Percentiles rank a stretch among this genome's conserved stretches.
phyloP scores from a whole-genome alignment of 2,113 vertebrate species.

The Stigmatopora nigra region DNA sequence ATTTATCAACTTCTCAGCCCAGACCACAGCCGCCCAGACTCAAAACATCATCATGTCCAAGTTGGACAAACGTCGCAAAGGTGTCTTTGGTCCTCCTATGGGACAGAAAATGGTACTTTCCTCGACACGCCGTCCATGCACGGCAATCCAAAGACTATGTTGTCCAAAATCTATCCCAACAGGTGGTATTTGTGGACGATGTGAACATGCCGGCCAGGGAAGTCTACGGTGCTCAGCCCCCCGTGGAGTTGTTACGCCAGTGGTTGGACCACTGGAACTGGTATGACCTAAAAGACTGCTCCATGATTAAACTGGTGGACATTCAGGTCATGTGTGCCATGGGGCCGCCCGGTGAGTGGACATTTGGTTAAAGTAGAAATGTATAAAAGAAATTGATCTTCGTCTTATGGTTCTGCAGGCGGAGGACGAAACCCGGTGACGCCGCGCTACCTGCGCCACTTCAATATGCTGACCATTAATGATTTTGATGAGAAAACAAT shows the following conservation, averaged over 20 bases:
- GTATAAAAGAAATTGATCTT: too few species aligned
- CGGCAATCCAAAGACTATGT: neutral
- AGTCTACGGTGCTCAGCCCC: constrained; percentile 85
- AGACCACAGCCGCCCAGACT: constrained; percentile 85
- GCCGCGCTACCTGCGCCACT: constrained; percentile 82
- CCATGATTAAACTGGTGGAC: constrained; percentile 78
- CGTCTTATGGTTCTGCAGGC: constrained; percentile 56
- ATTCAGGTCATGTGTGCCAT: constrained; percentile 85
- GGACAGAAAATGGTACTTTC: constrained; percentile 80
- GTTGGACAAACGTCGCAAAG: constrained; percentile 84
- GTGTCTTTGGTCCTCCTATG: constrained; percentile 79
- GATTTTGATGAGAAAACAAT: constrained; percentile 85
- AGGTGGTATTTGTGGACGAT: constrained; percentile 91
- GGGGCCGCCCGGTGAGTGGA: constrained; percentile 80
- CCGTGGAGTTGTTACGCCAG: constrained; percentile 86
- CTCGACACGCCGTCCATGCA: neutral
- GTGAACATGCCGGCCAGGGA: constrained; percentile 91
- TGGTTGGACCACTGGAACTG: constrained; percentile 92
- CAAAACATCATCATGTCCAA: constrained; percentile 90
- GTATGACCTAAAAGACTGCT: constrained; percentile 86
- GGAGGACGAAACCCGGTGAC: constrained; percentile 86
- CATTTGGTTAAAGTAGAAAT: neutral
- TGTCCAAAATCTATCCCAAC: constrained; percentile 5
- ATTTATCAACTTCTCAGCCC: constrained; percentile 88
- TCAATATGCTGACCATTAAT: constrained; percentile 84